Evolutionary conservation across 2,113 vertebrate genomes (phyloP).

Genomic region (Campylorhamphus procurvoides): DNA sequence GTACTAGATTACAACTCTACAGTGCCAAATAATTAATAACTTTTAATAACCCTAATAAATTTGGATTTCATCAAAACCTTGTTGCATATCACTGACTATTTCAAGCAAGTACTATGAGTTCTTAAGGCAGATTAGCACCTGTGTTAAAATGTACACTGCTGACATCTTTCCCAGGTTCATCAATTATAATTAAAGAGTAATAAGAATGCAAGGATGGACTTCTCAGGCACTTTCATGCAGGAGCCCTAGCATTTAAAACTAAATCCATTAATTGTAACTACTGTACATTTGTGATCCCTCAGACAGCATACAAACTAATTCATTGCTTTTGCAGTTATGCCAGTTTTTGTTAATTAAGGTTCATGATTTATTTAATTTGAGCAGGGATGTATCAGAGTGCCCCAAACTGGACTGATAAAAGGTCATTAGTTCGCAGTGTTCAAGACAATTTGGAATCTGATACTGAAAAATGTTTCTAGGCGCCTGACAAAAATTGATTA

Average conservation of each 20-base stretch:
- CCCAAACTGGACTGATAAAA: constrained; percentile 47
- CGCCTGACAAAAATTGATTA: constrained; percentile 11
- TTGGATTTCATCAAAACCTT: constrained; percentile 69
- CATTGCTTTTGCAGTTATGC: constrained; percentile 51
- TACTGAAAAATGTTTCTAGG: constrained; percentile 5
- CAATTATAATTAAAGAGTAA: constrained; percentile 74
- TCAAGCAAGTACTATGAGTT: neutral
- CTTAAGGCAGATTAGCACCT: constrained; percentile 27
- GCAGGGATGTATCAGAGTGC: neutral
- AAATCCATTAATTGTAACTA: constrained; percentile 73
- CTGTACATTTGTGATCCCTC: constrained; percentile 56
- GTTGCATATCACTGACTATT: constrained; percentile 31
- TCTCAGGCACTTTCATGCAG: constrained; percentile 40
- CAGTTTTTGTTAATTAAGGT: constrained; percentile 59
- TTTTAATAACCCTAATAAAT: constrained; percentile 76
- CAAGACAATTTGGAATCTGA: constrained; percentile 24
- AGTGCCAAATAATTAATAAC: constrained; percentile 75
- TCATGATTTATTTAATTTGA: constrained; percentile 64
- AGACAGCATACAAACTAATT: constrained; percentile 58
- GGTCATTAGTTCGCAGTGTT: constrained; percentile 20
- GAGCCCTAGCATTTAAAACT: constrained; percentile 60
- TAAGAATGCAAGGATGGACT: constrained; percentile 67
- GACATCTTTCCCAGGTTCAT: constrained; percentile 70
- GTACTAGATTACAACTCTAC: constrained; percentile 46
- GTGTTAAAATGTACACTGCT: constrained; percentile 22